Conservation (phyloP, 2,113 vertebrate genomes). For the Ceyx cyanopectus region DNA sequence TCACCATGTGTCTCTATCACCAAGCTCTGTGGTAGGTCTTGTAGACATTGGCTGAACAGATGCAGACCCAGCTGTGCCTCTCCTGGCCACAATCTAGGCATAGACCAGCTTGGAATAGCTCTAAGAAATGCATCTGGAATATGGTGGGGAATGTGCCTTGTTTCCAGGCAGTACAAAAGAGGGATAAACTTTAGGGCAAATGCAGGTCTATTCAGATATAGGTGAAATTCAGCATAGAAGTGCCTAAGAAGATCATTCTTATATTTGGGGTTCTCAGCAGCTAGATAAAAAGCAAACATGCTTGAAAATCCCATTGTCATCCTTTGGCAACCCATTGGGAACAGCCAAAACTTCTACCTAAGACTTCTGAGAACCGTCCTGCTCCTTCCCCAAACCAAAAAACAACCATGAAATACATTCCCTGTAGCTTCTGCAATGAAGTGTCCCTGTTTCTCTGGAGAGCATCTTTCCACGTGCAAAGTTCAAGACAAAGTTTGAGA, state of each 20-base stretch:
- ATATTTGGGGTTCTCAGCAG: neutral
- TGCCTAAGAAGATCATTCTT: neutral
- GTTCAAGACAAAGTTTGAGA: neutral
- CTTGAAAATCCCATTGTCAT: neutral
- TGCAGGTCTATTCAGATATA: neutral
- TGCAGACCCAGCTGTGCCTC: neutral
- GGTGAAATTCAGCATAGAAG: neutral
- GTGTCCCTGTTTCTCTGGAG: neutral
- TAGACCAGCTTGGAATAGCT: neutral
- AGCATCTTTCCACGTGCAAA: neutral
- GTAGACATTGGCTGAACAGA: neutral
- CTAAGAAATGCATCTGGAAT: neutral
- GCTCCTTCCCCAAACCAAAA: neutral
- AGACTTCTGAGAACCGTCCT: neutral
- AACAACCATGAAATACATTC: neutral
- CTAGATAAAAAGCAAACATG: neutral
- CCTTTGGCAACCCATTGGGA: neutral
- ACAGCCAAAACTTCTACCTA: neutral
- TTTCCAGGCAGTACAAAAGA: neutral
- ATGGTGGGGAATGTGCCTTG: neutral
- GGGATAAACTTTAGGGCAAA: neutral
- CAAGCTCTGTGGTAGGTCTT: neutral
- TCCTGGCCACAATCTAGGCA: neutral
- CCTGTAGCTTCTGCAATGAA: conserved; percentile 19
- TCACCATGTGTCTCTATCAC: neutral